Evolutionary conservation across 1,140 invertebrate genomes (phyloP), one percentile per base, ranked within the genome.

Genomic region (Cyrtorhinus lividipennis): DNA sequence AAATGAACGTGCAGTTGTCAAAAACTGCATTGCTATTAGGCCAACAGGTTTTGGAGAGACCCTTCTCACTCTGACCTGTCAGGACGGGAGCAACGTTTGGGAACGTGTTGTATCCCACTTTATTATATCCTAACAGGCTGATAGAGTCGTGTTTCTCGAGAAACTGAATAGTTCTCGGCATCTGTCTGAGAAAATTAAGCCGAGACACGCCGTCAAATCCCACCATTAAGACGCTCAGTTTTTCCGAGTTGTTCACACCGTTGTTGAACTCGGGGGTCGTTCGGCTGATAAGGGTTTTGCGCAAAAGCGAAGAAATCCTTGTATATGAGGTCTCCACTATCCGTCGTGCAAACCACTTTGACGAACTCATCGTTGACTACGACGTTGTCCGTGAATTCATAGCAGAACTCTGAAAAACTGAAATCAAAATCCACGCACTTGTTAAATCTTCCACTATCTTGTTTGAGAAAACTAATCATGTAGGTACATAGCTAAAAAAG

Each of bases 171-270:
- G 80, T 81, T 46, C 70, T 67, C 1, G 75, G 75, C 73, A 83
- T 74, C 65, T 81, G 79, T 1, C 81, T 72, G 12, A 75, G 71
- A 61, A 80, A 78, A 70, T 82, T 82, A 22, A 80, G 69, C 22
- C 79, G 70, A 1, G 81, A 83, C 25, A 81, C 74, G 0, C 79
- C 77, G 69, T 83, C 81, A 1, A 82, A 76, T 0, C 91, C 92
- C 22, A 94, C 70, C 8, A 94, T 76, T 18, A 93, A 75, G 0
- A 95, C 78, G 48, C 59, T 66, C 1, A 65, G 45, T 12, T 59
- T 48, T 10, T 56, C 65, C 59, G 15, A 67, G 57, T 62, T 63
- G 57, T 62, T 63, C 23, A 60, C 67, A 10, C 22, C 58, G 23
- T 30, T 56, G 10, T 66, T 1, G 65, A 64, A 20, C 30, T 46